A percentile compares a stretch with the other conserved stretches of the same genome.
Evolutionary conservation across 2,113 vertebrate genomes (phyloP).

Genomic region (Recurvirostra avosetta): DNA sequence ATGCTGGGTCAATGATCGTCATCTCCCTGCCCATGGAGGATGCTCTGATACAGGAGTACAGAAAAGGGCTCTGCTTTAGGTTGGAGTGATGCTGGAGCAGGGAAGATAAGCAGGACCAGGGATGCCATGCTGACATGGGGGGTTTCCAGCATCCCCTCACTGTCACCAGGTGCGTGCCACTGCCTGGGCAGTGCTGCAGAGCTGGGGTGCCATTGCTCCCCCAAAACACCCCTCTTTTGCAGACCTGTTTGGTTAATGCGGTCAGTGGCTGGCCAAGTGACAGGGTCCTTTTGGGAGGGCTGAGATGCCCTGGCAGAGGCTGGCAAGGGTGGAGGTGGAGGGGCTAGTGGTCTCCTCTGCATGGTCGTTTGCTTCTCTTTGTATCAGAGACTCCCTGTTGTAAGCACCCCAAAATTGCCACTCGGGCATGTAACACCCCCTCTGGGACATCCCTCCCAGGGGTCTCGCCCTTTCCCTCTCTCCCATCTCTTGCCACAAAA

Average conservation of each 20-base stretch:
- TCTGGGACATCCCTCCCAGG: background rate
- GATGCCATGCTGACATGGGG: rapidly evolving
- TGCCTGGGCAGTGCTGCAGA: background rate
- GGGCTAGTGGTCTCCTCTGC: background rate
- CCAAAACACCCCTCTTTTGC: background rate
- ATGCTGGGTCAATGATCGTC: background rate
- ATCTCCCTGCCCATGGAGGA: rapidly evolving
- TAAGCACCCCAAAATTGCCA: background rate
- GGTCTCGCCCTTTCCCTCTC: background rate
- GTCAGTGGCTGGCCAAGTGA: background rate
- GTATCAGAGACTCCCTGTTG: rapidly evolving
- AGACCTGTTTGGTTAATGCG: rapidly evolving
- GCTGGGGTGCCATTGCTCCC: background rate
- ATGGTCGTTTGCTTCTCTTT: rapidly evolving
- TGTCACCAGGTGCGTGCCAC: rapidly evolving
- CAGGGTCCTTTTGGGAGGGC: background rate
- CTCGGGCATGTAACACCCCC: rapidly evolving
- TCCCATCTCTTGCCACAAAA: background rate
- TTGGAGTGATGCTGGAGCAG: background rate
- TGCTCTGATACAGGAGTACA: background rate
- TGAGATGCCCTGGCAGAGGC: background rate
- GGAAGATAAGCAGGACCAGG: background rate
- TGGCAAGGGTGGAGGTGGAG: background rate
- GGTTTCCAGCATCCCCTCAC: background rate
- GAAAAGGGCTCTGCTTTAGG: background rate